Base-by-base conservation (phyloP, 2,797 vertebrate genomes). In the Lagocephalus sceleratus region DNA sequence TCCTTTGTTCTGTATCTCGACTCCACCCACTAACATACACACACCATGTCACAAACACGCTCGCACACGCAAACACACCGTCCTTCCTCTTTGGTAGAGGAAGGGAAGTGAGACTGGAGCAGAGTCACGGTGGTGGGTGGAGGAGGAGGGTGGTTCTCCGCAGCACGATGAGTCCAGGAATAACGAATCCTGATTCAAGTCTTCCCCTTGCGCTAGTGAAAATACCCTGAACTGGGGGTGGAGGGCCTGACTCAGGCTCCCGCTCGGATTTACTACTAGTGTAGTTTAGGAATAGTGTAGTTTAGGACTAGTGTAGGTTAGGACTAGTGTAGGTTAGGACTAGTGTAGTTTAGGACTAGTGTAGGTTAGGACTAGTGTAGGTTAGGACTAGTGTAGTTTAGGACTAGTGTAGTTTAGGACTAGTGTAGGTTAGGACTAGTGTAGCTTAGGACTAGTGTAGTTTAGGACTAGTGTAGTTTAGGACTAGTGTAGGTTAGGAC, bases 81-180 rank as follows among this genome's bases (percentile, higher is more conserved):
- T 84, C 75, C 80, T 84, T 85, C 82, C 81, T 85, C 75, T 76
- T 47, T 25, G 52, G 55, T 63, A 77, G 23, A 60, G 67, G 52
- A 75, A 46, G 54, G 81, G 81, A 83, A 88, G 71, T 79, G 60
- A 73, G 51, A 67, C 68, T 19, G 15, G 59, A 63, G 41, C 67
- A 84, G 84, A 90, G 82, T 88, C 87, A 90, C 60, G 62, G 75
- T 59, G 60, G 63, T 54, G 52, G 66, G 66, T 4, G 43, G 48
- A 73, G 43, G 54, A 76, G 60, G 60, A 78, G 72, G 83, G 72
- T 61, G 79, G 59, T 54, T 69, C 52, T 63, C 51, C 60, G 50
- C 9, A 23, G 66, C 54, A 67, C 47, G 64, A 47, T 21, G 41
- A 76, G 63, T 64, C 23, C 60, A 81, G 55, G 54, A 83, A 85